A percentile compares a stretch with the other conserved stretches of the same genome.
Conservation (phyloP, 2,113 vertebrate genomes). For the Psittacara wagleri region DNA sequence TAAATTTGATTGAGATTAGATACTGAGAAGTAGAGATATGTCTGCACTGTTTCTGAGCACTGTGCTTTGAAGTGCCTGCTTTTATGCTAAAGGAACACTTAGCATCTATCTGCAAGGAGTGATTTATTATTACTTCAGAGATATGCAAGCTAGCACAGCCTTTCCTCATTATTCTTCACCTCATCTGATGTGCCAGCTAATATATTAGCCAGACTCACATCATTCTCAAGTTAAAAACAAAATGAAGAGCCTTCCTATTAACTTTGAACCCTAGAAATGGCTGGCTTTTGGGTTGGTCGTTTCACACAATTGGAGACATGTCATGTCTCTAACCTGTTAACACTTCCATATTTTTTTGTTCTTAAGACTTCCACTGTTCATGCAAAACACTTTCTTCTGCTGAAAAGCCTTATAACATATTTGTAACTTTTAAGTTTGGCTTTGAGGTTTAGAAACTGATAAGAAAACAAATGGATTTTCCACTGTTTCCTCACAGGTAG, state of each 20-base stretch:
- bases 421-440: not conserved
- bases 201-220: not conserved
- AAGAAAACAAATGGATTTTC: not conserved
- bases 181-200: not conserved
- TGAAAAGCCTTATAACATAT: not conserved
- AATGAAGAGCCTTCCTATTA: not conserved
- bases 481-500: not conserved
- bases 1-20: not conserved
- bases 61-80: not conserved
- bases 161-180: not conserved
- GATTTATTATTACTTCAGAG: not conserved
- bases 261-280: not conserved
- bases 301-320: not conserved
- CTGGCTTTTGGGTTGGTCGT: not conserved
- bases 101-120: not conserved
- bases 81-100: not conserved
- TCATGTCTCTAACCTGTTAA: not conserved
- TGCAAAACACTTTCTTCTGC: not conserved
- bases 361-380: not conserved
- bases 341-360: not conserved
- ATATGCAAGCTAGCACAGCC: not conserved
- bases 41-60: not conserved
- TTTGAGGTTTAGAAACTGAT: not conserved
- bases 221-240: not conserved
- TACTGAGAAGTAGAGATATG: not conserved